phyloP scores from a whole-genome alignment of 2,888 invertebrate genomes.

The Stenolophus ochropezus region DNA sequence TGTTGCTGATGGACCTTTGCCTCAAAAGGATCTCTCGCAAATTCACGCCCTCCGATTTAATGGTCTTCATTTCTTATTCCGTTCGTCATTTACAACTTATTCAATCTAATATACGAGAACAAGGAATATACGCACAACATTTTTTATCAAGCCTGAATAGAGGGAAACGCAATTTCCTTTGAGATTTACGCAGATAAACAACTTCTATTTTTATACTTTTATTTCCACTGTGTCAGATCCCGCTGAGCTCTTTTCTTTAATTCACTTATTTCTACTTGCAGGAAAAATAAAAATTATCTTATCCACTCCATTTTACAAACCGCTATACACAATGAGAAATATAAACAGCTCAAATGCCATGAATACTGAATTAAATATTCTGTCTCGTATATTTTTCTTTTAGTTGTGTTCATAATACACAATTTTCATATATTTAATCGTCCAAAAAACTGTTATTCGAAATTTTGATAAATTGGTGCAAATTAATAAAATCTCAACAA shows the following conservation, averaged over 20 bases:
- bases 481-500: no score
- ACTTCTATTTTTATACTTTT: background rate
- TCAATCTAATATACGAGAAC: background rate
- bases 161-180: background rate
- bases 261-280: background rate
- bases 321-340: background rate
- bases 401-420: no score
- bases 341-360: background rate
- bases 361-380: background rate
- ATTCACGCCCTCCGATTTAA: background rate
- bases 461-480: no score
- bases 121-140: background rate
- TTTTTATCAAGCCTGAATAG: background rate
- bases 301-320: background rate
- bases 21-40: background rate
- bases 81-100: background rate
- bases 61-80: background rate
- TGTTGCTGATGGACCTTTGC: slow-evolving; percentile 32
- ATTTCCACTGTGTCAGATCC: background rate
- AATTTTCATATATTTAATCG: no score
- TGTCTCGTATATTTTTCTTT: background rate
- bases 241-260: background rate
- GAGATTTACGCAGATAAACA: background rate
- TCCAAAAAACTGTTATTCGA: no score
- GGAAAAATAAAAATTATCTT: background rate